Conservation (phyloP, 2,797 vertebrate genomes). For the Artibeus lituratus region DNA sequence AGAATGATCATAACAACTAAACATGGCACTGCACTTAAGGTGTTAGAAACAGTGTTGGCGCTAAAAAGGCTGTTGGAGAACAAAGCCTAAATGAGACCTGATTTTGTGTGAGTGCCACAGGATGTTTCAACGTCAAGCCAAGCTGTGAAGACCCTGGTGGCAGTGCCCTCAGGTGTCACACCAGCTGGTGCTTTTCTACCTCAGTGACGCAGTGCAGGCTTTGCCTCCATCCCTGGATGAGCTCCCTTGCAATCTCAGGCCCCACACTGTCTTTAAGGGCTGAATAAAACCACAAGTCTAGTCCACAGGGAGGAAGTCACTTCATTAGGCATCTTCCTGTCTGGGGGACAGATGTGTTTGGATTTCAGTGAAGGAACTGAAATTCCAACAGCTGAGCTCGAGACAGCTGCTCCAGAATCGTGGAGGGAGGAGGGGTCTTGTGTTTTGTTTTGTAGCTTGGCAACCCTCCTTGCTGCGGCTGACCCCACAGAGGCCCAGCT, state of each 20-base stretch:
- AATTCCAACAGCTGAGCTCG: slow-evolving; percentile 20
- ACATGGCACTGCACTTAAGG: background rate
- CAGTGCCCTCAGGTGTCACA: background rate
- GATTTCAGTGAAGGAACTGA: slow-evolving; percentile 39
- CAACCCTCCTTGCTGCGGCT: slow-evolving; percentile 31
- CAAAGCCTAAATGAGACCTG: background rate
- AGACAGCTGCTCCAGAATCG: slow-evolving; percentile 40
- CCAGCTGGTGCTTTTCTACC: background rate
- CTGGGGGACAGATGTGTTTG: slow-evolving; percentile 6
- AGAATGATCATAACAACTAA: background rate
- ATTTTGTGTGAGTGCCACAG: background rate
- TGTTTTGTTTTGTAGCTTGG: background rate
- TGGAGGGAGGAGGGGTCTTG: background rate
- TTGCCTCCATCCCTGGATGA: background rate
- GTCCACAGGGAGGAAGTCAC: slow-evolving; percentile 18
- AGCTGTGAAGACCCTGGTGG: background rate
- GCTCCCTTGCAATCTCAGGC: background rate
- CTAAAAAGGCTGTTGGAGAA: background rate
- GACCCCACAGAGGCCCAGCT: background rate
- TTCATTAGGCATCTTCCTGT: background rate
- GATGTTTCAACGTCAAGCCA: background rate
- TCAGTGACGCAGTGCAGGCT: background rate
- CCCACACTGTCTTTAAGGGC: background rate
- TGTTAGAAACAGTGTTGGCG: background rate
- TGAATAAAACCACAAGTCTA: background rate